Evolutionary conservation across 2,888 invertebrate species (phyloP), one percentile per base, ranked within the genome.

Genomic region (Heliconius erato): DNA sequence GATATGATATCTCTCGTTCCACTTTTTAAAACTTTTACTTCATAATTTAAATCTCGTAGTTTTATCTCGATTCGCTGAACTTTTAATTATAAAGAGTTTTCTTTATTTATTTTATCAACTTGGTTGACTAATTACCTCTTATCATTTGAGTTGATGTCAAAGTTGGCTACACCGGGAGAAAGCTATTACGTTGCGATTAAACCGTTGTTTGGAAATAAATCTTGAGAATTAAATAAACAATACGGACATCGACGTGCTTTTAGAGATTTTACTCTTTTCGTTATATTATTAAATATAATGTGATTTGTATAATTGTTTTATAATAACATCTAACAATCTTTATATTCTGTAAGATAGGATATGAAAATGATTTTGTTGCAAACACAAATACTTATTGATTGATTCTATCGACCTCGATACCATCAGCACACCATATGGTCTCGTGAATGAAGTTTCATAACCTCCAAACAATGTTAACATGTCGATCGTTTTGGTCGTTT

Each of bases 401-500:
- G 63, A 69, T 76, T 76, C 59, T 76, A 82, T 76, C 76, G 76
- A 59, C 63, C 76, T 63, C 40, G 59, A 76, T 35, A n/a, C 74
- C 74, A 76, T 76, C 59, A 59, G 74, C 35, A 63, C 40, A 40
- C 63, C 76, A 76, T 76, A 63, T 76, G 76, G 63, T 76, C 74
- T 35, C n/a, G 32, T 76, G 74, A 76, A 76, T 63, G 54, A 35
- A 35, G n/a, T 76, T 76, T 35, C 59, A 63, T 63, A 76, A 76
- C 76, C 76, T 76, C 35, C 35, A 63, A 76, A 76, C 76, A 76
- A 59, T 44, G 71, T 63, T n/a, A 35, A 63, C 76, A 26, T 76
- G 59, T 59, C 63, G 76, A 40, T 63, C 59, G 16, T 76, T n/a
- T 78, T 44, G 32, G 79, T 79, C 32, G 32, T 32, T 32, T 69